Evolutionary conservation across 2,113 vertebrate species (phyloP), one percentile per base, ranked within the genome.

Genomic region (Oryzias woworae): DNA sequence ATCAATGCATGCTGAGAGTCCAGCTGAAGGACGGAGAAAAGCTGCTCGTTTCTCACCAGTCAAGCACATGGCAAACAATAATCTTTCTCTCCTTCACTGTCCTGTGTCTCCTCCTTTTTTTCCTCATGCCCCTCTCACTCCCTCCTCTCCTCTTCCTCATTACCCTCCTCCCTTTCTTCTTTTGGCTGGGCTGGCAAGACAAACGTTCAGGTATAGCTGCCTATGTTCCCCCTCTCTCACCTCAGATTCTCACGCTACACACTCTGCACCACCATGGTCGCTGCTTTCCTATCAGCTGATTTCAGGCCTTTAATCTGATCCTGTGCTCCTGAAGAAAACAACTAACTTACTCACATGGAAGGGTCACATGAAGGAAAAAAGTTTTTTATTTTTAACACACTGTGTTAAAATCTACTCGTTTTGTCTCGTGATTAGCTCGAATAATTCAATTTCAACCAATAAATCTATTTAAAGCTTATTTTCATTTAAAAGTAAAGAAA

Each of bases 201-300:
- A 73, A 86, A 88, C 85, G 68, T 83, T 75, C 89, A 90, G 89
- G 89, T 92, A 90, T 81, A 86, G 81, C 84, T 80, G 81, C 82
- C 82, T 84, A 69, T 82, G 50, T 85, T 87, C 81, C 87, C 83
- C 81, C 78, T 73, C 86, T 82, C 79, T 86, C 85, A 78, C 82
- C 81, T 85, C 82, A 70, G 81, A 79, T 51, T 75, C 77, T 59
- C 18, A 81, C 77, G 68, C 82, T 53, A 66, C 73, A 69, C 84
- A 36, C 62, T 73, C 63, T 74, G 48, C 22, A 20, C 56, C 68
- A 55, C 55, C 53, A 61, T 62, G 65, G 58, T 57, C 69, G 67
- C 65, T 20, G 55, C 71, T 58, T 60, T 70, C 62, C 62, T 71
- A 57, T 79, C 80, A 43, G 73, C 74, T 72, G 72, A 73, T 62